phyloP scores from a whole-genome alignment of 1,140 invertebrate genomes.

The Brachionus paranguensis region DNA sequence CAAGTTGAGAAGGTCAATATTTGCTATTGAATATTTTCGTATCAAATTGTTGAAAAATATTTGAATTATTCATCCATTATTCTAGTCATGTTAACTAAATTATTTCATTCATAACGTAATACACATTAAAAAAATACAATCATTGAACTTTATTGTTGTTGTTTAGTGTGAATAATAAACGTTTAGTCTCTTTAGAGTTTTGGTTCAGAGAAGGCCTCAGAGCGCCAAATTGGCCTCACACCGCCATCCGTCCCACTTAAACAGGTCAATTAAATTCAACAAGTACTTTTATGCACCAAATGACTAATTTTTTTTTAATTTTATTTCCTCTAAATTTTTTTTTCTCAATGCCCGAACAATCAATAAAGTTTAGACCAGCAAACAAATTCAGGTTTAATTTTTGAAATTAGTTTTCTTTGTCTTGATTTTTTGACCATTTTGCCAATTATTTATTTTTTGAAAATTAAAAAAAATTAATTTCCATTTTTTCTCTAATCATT shows the following conservation, averaged over 20 bases:
- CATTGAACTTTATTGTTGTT: not conserved
- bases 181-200: not conserved
- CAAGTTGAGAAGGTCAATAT: constrained; percentile 33
- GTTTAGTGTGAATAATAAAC: not conserved
- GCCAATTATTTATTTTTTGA: no score
- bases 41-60: not conserved
- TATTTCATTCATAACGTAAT: not conserved
- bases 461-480: no score
- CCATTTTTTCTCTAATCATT: no score
- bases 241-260: not conserved
- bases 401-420: no score
- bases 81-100: not conserved
- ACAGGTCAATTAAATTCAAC: not conserved
- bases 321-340: not conserved
- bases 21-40: not conserved
- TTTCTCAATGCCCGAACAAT: not conserved
- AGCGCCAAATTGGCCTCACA: not conserved
- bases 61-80: constrained; percentile 12
- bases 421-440: no score
- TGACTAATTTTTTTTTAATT: not conserved
- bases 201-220: not conserved
- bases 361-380: no score
- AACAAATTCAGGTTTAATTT: not conserved
- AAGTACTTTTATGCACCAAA: not conserved
- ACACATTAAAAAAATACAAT: not conserved